phyloP scores from a whole-genome alignment of 2,888 invertebrate genomes.

The Tenthredo livida region DNA sequence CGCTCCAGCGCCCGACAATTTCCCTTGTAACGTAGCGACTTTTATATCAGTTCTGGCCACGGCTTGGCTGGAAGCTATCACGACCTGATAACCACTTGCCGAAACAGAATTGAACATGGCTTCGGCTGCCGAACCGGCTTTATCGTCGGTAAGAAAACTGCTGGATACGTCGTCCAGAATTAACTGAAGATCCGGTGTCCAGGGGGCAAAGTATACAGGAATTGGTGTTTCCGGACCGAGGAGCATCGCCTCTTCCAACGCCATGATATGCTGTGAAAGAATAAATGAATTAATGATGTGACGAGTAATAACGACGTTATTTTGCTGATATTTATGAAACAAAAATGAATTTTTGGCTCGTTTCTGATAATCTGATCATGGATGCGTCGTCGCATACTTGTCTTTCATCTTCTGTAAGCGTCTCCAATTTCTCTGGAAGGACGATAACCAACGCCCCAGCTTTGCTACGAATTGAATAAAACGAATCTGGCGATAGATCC shows the following conservation, averaged over 20 bases:
- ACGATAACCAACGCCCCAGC: constrained; percentile 94
- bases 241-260: constrained; percentile 90
- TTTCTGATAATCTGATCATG: background rate
- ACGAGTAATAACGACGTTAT: too few species aligned
- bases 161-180: constrained; percentile 88
- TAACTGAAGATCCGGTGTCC: constrained; percentile 86
- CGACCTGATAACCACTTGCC: constrained; percentile 96
- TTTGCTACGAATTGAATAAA: constrained; percentile 86
- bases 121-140: constrained; percentile 89
- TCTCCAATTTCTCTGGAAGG: constrained; percentile 86
- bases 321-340: background rate
- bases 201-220: constrained; percentile 93
- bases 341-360: background rate
- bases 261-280: constrained; percentile 83
- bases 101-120: constrained; percentile 93
- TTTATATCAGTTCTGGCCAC: constrained; percentile 88
- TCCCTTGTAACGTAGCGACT: constrained; percentile 92
- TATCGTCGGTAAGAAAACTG: constrained; percentile 85
- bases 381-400: constrained; percentile 81
- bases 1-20: constrained; percentile 87
- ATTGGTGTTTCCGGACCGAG: constrained; percentile 88
- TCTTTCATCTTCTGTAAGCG: constrained; percentile 84
- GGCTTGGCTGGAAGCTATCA: constrained; percentile 88
- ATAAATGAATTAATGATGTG: constrained; percentile 20
- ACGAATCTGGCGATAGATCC: constrained; percentile 89